phyloP scores from a whole-genome alignment of 1,140 invertebrate species.

The Drosophila gunungcola region DNA sequence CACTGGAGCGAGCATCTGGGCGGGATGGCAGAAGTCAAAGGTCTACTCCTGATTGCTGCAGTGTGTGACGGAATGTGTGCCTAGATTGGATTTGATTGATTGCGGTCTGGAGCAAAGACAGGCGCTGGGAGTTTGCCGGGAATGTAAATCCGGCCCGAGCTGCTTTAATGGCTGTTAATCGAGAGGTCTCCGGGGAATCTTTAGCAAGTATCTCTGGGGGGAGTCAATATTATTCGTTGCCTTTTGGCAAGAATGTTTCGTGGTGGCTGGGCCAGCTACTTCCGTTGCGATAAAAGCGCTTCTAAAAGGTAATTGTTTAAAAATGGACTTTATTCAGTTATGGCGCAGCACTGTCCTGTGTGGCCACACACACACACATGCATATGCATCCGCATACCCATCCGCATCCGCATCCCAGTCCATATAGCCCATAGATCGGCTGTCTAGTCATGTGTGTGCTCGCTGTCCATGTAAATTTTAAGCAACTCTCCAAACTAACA shows the following conservation, averaged over 20 bases:
- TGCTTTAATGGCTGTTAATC: constrained; percentile 1
- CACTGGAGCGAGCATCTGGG: neutral
- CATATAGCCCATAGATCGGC: constrained; percentile 48
- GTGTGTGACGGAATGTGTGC: constrained; percentile 12
- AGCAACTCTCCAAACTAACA: constrained; percentile 75
- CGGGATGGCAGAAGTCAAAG: constrained; percentile 4
- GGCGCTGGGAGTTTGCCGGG: neutral
- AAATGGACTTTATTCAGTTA: constrained; percentile 79
- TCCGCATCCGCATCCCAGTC: neutral
- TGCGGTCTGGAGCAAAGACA: neutral
- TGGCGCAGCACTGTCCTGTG: constrained; percentile 20
- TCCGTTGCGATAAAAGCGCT: constrained; percentile 70
- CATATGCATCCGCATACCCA: constrained; percentile 13
- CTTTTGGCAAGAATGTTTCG: neutral
- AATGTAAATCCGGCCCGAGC: neutral
- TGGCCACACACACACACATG: constrained; percentile 15
- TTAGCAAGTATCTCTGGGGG: neutral
- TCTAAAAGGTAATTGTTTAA: constrained; percentile 80
- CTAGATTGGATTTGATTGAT: constrained; percentile 25
- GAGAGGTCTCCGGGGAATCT: neutral
- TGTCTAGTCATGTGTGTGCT: constrained; percentile 66
- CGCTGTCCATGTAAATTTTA: constrained; percentile 68
- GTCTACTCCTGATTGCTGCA: constrained; percentile 1
- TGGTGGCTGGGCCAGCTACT: constrained; percentile 40
- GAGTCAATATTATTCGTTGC: neutral